A percentile compares a stretch with the other conserved stretches of the same genome.
phyloP scores from a whole-genome alignment of 2,113 vertebrate species.

The Bettongia penicillata region DNA sequence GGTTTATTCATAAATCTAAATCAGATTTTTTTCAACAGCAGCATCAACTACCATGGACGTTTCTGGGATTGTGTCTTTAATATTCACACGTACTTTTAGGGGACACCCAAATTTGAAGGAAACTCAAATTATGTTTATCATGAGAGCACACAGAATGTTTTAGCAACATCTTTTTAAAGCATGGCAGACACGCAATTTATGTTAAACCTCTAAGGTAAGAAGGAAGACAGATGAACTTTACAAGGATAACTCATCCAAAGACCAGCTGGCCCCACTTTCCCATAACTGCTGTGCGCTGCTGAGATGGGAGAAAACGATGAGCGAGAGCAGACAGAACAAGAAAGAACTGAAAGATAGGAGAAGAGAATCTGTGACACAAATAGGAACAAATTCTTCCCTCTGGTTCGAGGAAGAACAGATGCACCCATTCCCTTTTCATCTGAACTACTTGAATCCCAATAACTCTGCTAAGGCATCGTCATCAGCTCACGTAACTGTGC shows the following conservation, averaged over 20 bases:
- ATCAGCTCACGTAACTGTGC: constrained; percentile 16
- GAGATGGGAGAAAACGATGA: constrained; percentile 28
- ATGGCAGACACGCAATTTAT: neutral
- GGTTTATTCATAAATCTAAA: neutral
- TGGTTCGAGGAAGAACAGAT: constrained; percentile 25
- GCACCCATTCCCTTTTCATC: neutral
- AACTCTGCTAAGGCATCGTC: neutral
- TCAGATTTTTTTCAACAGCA: neutral
- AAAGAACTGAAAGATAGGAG: neutral
- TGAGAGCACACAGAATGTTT: neutral
- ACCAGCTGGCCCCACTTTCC: constrained; percentile 25
- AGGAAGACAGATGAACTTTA: neutral
- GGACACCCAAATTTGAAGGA: neutral
- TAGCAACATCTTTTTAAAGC: neutral
- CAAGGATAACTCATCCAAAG: constrained; percentile 49
- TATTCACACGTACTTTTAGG: neutral
- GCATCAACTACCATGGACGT: neutral
- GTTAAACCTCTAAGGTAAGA: neutral
- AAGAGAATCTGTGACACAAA: neutral
- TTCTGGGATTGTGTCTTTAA: neutral
- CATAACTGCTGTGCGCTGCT: neutral
- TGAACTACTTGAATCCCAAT: constrained; percentile 38
- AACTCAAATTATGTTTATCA: neutral
- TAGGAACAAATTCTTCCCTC: constrained; percentile 43
- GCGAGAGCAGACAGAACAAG: constrained; percentile 13